These are phyloP conservation scores for Otocyon megalotis DNA, from an alignment of 2,113 vertebrate genomes.

Conservation along the genomic window DNA sequence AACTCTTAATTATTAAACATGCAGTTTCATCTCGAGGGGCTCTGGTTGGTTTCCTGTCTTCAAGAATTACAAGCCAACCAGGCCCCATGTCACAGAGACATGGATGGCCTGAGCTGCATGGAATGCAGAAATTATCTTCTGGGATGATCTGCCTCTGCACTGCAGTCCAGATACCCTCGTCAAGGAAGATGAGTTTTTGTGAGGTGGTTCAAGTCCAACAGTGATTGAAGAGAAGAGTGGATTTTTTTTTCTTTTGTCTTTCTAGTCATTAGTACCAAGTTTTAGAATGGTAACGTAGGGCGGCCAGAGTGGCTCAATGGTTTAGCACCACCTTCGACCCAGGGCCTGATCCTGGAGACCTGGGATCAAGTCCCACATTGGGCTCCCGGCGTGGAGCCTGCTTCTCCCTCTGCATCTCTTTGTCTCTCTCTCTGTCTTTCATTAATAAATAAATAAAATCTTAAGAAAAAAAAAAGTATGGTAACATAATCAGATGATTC, in stretches of 20 bases:
- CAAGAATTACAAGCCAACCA: background rate
- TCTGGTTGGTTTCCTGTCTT: background rate
- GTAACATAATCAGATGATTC: background rate
- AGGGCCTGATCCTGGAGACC: no score
- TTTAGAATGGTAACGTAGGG: background rate
- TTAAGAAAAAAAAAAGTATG: background rate
- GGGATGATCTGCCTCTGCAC: background rate
- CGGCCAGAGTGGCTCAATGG: no score
- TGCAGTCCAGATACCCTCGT: fast-evolving
- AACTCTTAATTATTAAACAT: background rate
- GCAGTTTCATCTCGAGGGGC: background rate
- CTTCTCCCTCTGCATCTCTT: no score
- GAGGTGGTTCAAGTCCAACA: background rate
- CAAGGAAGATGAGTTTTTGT: background rate
- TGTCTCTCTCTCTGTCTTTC: no score
- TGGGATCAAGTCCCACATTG: no score
- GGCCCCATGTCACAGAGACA: background rate
- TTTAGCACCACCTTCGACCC: no score
- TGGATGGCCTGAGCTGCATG: background rate
- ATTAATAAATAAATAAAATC: no score
- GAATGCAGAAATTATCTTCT: background rate
- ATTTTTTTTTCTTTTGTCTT: background rate
- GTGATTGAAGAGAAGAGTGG: background rate
- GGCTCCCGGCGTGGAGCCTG: no score
- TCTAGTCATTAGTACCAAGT: background rate